Evolutionary conservation across 2,113 vertebrate species (phyloP).

Genomic region (Mustelus asterias): DNA sequence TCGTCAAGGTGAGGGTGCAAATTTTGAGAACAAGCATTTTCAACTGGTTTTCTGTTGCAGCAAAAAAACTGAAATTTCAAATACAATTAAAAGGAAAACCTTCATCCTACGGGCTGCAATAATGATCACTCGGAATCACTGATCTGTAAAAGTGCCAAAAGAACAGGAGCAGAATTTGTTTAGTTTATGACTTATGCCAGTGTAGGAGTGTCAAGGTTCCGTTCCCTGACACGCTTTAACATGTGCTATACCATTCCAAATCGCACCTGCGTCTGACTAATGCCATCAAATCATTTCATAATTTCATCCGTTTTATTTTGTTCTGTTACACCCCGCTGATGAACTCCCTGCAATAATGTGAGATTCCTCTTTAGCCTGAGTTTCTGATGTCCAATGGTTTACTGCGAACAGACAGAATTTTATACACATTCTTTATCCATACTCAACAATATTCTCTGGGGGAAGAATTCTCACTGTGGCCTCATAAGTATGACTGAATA

Average conservation of each 20-base stretch:
- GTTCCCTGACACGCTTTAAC: background rate
- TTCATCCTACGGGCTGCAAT: background rate
- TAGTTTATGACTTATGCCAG: background rate
- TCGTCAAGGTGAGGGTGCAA: background rate
- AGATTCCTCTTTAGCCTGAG: background rate
- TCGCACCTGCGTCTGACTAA: background rate
- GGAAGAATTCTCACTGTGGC: background rate
- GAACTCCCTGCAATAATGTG: background rate
- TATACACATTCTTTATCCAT: background rate
- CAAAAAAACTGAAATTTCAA: background rate
- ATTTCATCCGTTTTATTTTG: background rate
- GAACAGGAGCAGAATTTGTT: background rate
- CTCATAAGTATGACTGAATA: background rate
- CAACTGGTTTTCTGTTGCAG: background rate
- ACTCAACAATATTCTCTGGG: background rate
- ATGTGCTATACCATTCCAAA: background rate
- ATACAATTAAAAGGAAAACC: background rate
- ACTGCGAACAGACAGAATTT: background rate
- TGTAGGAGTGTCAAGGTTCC: no score
- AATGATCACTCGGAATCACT: background rate
- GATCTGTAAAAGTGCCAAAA: background rate
- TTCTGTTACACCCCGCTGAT: background rate
- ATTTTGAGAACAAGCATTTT: background rate
- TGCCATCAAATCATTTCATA: background rate
- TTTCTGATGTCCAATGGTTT: background rate